Conservation (phyloP, 2,797 vertebrate species). For the Ataeniobius toweri region DNA sequence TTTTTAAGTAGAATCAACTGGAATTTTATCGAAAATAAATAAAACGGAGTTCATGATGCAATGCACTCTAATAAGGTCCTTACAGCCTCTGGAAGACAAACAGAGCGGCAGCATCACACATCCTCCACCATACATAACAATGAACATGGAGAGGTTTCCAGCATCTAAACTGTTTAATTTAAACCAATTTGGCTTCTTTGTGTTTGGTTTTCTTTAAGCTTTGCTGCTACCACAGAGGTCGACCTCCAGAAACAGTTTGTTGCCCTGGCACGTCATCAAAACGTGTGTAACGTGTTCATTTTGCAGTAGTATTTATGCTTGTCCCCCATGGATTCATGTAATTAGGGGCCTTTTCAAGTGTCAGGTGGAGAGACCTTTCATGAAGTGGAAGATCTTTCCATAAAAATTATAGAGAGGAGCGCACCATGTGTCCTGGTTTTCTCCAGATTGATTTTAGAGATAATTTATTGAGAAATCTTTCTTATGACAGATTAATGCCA, state of each 20-base stretch:
- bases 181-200: too few relatives aligned
- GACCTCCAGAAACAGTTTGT: too few relatives aligned
- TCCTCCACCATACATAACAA: background rate
- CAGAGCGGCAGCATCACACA: background rate
- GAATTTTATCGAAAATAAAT: too few relatives aligned
- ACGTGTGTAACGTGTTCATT: too few relatives aligned
- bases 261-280: too few relatives aligned
- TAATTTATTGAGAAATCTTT: background rate
- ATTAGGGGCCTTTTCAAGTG: conserved; percentile 13
- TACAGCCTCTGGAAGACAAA: too few relatives aligned
- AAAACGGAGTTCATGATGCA: too few relatives aligned
- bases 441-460: background rate
- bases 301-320: conserved; percentile 3
- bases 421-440: background rate
- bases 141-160: background rate
- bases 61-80: too few relatives aligned
- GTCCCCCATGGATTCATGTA: background rate
- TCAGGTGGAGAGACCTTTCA: conserved; percentile 22
- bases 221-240: too few relatives aligned
- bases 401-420: conserved; percentile 13
- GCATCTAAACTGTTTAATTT: too few relatives aligned
- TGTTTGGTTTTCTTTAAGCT: too few relatives aligned
- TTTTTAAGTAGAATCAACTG: background rate
- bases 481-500: background rate
- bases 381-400: conserved; percentile 11